These are phyloP conservation scores for Oreochromis mossambicus DNA, from an alignment of 2,797 vertebrate genomes.

Conservation along the genomic window DNA sequence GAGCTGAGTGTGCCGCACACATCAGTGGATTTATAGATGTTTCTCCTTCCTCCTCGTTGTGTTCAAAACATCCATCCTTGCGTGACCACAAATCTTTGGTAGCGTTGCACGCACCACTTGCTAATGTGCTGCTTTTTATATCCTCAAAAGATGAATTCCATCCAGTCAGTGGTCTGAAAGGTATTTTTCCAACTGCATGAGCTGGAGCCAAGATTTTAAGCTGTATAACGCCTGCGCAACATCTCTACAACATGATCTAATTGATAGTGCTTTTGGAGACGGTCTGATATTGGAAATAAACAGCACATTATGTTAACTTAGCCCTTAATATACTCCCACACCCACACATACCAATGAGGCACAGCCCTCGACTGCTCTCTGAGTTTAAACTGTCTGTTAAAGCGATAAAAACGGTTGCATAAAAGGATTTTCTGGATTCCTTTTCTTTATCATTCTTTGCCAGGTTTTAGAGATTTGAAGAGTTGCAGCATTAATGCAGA, in stretches of 20 bases:
- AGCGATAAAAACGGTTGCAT: background rate
- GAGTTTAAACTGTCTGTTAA: background rate
- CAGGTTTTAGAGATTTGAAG: background rate
- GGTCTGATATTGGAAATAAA: slow-evolving; percentile 15
- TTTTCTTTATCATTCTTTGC: background rate
- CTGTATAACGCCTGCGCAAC: slow-evolving; percentile 17
- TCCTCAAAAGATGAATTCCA: slow-evolving; percentile 75
- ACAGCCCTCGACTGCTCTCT: background rate
- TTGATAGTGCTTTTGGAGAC: slow-evolving; percentile 4
- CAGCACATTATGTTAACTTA: background rate
- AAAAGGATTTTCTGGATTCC: background rate
- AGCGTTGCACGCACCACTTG: slow-evolving; percentile 59
- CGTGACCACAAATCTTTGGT: slow-evolving; percentile 47
- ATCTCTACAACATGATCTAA: slow-evolving; percentile 33
- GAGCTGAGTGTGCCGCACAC: background rate
- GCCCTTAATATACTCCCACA: background rate
- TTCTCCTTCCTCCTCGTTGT: slow-evolving; percentile 17
- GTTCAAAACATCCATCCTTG: slow-evolving; percentile 42
- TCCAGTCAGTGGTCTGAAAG: slow-evolving; percentile 64
- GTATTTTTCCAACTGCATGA: slow-evolving; percentile 61
- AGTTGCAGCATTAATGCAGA: background rate
- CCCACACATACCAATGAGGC: background rate
- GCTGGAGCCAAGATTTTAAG: slow-evolving; percentile 31
- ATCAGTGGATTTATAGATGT: slow-evolving; percentile 5
- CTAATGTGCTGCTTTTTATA: slow-evolving; percentile 67